phyloP scores from a whole-genome alignment of 2,888 invertebrate genomes.

The Mystacides longicornis region DNA sequence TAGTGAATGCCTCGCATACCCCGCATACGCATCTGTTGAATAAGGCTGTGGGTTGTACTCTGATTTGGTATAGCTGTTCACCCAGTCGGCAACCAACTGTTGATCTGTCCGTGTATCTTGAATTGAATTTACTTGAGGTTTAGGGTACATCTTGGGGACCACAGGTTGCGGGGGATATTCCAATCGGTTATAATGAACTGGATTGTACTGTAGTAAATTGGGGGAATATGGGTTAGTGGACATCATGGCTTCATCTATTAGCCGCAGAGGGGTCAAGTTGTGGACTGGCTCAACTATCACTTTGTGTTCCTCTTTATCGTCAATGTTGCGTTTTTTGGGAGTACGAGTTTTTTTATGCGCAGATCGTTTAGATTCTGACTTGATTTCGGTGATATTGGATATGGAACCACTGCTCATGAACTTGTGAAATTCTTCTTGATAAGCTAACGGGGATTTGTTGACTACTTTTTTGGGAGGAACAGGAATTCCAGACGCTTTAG shows the following conservation, averaged over 20 bases:
- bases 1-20: background rate
- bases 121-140: background rate
- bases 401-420: conserved; percentile 15
- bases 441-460: conserved; percentile 4
- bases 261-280: conserved; percentile 6
- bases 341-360: conserved; percentile 18
- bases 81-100: conserved; percentile 10
- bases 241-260: background rate
- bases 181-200: background rate
- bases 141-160: background rate
- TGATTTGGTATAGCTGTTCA: conserved; percentile 8
- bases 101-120: conserved; percentile 3
- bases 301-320: conserved; percentile 2
- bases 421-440: conserved; percentile 21
- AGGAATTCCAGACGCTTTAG: background rate
- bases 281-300: conserved; percentile 13
- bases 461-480: background rate
- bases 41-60: conserved; percentile 8
- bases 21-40: background rate
- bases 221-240: background rate
- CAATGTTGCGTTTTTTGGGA: conserved; percentile 16
- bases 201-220: background rate
- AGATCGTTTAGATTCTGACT: background rate
- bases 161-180: background rate
- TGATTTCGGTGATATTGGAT: background rate